Base-by-base conservation (phyloP, 2,113 vertebrate species). In the Galbula dea region DNA sequence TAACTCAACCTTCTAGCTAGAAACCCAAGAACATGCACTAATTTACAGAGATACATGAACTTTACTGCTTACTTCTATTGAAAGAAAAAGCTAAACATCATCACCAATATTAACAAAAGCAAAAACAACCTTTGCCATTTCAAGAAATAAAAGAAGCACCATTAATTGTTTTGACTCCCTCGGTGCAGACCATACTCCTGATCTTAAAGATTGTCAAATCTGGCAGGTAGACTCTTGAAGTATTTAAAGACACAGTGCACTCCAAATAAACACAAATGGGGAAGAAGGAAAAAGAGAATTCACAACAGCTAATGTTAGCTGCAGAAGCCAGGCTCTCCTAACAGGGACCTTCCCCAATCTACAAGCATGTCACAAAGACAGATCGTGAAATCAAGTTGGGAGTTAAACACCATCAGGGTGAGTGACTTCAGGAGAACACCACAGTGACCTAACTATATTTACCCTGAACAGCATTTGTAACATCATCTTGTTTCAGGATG, bases 401-500 rank as follows among this genome's bases (percentile, higher is more conserved):
- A 46, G 51, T 16, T 63, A 19, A 69, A 69, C 6, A 1, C 54
- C 37, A 32, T 15, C 46, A 34, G 15, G 27, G n/a, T 7, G 12
- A 83, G 59, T 46, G n/a, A 43, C 45, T 41, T 75, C 27, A 89
- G 69, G 17, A 61, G 17, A 62, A 27, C 71, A 63, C 26, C 24
- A 32, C 32, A 62, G 29, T 34, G 32, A 58, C 30, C 19, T 49
- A 87, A 54, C 26, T 26, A 3, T 13, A 39, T 41, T 62, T 63
- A 80, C 48, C n/a, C 55, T 12, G n/a, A 46, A 61, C 12, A 41
- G 54, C 21, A 57, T 29, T 14, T 15, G 22, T 45, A 83, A 45
- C 34, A 48, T 3, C 1, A 24, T 0, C 0, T 17, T 41, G 11
- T 43, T 71, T 27, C 65, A n/a, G 68, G 14, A 65, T 29, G 26